Conservation (phyloP, 1,140 invertebrate genomes). For the Coenobita brevimanus region DNA sequence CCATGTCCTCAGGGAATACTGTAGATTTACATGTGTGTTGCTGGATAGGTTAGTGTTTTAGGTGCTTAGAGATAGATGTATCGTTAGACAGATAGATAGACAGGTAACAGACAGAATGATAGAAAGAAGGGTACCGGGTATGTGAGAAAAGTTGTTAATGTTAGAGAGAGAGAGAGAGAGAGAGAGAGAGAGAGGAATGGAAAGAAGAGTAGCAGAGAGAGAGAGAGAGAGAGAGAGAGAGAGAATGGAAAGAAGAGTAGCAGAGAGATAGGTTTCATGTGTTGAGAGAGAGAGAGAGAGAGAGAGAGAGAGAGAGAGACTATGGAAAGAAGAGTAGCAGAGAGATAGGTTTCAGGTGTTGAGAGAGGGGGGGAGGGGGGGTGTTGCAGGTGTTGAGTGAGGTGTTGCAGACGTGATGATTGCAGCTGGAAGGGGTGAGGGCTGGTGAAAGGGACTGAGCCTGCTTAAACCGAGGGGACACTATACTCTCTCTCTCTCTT, state of each 20-base stretch:
- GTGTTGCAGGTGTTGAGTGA: not conserved
- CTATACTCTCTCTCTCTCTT: not conserved
- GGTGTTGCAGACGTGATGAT: not conserved
- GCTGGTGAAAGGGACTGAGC: not conserved
- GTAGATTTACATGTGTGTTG: too few species aligned
- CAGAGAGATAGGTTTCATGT: not conserved
- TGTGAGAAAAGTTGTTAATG: not conserved
- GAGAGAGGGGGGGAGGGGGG: not conserved
- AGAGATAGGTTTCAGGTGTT: not conserved
- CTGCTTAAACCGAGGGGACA: not conserved
- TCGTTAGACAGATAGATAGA: too few species aligned
- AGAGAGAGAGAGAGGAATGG: not conserved
- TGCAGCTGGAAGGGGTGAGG: too few species aligned
- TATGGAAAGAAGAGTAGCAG: not conserved
- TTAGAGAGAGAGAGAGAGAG: not conserved
- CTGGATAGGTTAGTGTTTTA: too few species aligned
- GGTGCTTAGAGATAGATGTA: too few species aligned
- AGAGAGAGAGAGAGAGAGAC: not conserved
- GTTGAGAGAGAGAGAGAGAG: not conserved
- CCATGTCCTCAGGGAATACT: too few species aligned
- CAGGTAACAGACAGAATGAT: too few species aligned
- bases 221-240: not conserved
- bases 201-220: not conserved
- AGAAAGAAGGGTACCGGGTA: not conserved
- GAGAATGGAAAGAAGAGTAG: not conserved